A percentile compares a stretch with the other conserved stretches of the same genome.
Evolutionary conservation across 2,888 invertebrate species (phyloP).

Genomic region (Athalia circularis): DNA sequence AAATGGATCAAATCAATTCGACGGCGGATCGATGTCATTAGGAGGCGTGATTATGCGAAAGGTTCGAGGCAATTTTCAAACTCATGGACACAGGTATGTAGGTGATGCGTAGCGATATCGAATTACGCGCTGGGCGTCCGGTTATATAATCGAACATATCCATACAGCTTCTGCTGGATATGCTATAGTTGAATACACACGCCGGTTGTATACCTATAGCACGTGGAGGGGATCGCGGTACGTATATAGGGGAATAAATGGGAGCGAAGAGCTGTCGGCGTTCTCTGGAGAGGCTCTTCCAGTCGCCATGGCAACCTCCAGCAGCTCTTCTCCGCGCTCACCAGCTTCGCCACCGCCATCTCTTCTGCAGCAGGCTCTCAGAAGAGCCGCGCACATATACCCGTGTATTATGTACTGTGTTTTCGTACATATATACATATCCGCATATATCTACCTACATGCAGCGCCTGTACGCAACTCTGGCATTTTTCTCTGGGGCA

Average conservation of each 20-base stretch:
- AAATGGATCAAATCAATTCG: too few species aligned
- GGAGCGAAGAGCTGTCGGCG: slow-evolving; percentile 23
- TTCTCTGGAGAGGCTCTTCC: slow-evolving; percentile 32
- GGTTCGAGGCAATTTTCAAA: too few species aligned
- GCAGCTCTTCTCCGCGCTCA: neutral
- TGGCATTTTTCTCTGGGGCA: neutral
- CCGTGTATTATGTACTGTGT: neutral
- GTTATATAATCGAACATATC: too few species aligned
- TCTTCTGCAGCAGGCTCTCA: neutral
- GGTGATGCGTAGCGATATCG: too few species aligned
- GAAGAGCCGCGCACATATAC: neutral
- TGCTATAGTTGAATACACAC: neutral
- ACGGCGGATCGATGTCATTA: too few species aligned
- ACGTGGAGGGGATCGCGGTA: too few species aligned
- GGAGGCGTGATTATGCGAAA: too few species aligned
- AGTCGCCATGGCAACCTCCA: slow-evolving; percentile 33
- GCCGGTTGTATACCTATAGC: neutral
- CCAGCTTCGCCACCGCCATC: neutral
- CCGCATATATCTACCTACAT: neutral
- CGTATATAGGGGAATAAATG: slow-evolving; percentile 4
- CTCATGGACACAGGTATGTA: too few species aligned
- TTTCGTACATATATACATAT: neutral
- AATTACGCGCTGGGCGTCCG: too few species aligned
- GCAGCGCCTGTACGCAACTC: neutral
- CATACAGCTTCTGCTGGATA: neutral